Base-by-base conservation (phyloP, 1,140 invertebrate genomes). In the Rhysida immarginata region DNA sequence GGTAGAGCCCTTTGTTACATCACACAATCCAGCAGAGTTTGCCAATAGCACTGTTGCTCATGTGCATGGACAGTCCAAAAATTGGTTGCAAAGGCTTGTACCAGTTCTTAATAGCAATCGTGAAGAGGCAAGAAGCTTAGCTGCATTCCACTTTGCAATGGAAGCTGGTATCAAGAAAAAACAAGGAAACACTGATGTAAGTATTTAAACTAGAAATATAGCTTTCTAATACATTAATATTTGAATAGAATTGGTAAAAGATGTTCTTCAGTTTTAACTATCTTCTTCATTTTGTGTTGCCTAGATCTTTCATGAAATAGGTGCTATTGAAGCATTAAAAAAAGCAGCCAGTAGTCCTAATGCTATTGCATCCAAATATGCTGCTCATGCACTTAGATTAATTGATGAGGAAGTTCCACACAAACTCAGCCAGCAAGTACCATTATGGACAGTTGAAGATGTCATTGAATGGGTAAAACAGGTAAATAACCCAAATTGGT, bases 71-170 rank as follows among this genome's bases (percentile, higher is more conserved):
- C 90, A 98, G 68, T 94, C 92, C 63, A 89, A 92, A 66, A 87
- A 91, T 61, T 99, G 96, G 95, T 73, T 98, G 13, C 80, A 91
- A 69, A 76, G 87, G 58, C 73, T 99, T 35, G 89, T 98, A 1
- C 93, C 94, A 0, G 87, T 99, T n/a, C 71, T 99, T 2, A 90
- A 84, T 62, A 96, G 93, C 18, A 91, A 96, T 68, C 75, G 94
- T 53, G 89, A 95, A 66, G 95, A 98, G 70, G 94, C 96, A 0
- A 79, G 93, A 60, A 96, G 95, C 66, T 70, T 99, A 53, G 95
- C 96, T 0, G 93, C 95, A 25, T 99, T 99, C 69, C 96, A 99
- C 68, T 99, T 99, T 68, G 96, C 93, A 64, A 96, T 99, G 91
- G 96, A 99, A 71, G 95, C 96, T 1, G 89, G 87, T 13, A 98